These are phyloP conservation scores for Ctenopoma multispine DNA, from an alignment of 2,797 vertebrate genomes.

Conservation along the genomic window DNA sequence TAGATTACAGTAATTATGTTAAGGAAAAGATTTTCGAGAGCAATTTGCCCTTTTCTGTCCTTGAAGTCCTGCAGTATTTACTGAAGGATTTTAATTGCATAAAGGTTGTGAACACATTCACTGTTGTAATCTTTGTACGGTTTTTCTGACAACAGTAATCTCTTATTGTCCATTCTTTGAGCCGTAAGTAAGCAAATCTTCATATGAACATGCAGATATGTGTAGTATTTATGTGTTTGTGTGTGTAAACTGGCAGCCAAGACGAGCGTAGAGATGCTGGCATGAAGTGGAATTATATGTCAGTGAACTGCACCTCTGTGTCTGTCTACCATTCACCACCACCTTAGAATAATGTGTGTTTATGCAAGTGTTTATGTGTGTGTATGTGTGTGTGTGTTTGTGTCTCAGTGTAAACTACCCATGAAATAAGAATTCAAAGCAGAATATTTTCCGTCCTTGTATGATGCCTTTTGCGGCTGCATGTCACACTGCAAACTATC, in stretches of 20 bases:
- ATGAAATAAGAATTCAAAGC: conserved; percentile 54
- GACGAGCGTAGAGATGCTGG: conserved; percentile 46
- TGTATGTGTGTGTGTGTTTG: conserved; percentile 19
- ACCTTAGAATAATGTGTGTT: conserved; percentile 39
- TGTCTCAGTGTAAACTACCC: conserved; percentile 50
- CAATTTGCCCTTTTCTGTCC: conserved; percentile 66
- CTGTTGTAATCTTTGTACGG: conserved; percentile 28
- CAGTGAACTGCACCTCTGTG: conserved; percentile 56
- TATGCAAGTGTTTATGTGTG: conserved; percentile 21
- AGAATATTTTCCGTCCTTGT: conserved; percentile 17
- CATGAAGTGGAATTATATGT: conserved; percentile 63
- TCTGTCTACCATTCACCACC: conserved; percentile 26
- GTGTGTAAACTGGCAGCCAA: conserved; percentile 15
- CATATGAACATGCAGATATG: conserved; percentile 9
- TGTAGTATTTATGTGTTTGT: conserved; percentile 6
- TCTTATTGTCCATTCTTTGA: conserved; percentile 29
- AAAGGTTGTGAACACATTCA: conserved; percentile 12
- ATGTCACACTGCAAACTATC: conserved; percentile 51
- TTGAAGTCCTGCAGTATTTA: conserved; percentile 41
- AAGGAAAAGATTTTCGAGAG: conserved; percentile 68
- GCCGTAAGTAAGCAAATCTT: conserved; percentile 10
- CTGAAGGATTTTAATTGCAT: conserved; percentile 24
- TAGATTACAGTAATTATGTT: conserved; percentile 76
- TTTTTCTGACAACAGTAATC: conserved; percentile 39
- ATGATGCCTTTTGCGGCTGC: conserved; percentile 1